A percentile compares a stretch with the other conserved stretches of the same genome.
Evolutionary conservation across 2,113 vertebrate species (phyloP).

Genomic region (Dissostichus mawsoni): DNA sequence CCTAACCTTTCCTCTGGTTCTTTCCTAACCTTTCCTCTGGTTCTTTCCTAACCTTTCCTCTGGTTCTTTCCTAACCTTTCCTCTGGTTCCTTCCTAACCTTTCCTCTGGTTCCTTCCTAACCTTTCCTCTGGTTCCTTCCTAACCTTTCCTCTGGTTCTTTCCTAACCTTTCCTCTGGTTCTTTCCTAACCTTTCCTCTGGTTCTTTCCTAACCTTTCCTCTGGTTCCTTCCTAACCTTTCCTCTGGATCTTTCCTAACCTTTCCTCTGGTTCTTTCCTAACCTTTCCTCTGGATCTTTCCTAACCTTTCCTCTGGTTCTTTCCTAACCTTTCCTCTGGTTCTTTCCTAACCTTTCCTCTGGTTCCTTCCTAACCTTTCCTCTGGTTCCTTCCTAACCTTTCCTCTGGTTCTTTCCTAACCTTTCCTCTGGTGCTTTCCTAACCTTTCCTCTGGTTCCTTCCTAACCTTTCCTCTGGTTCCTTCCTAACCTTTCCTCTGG

Average conservation of each 20-base stretch:
- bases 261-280: conserved; percentile 5
- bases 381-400: background rate
- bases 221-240: background rate
- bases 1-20: background rate
- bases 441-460: background rate
- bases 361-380: background rate
- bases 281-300: background rate
- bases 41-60: no score
- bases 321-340: conserved; percentile 3
- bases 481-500: no score
- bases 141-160: background rate
- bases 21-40: conserved; percentile 4
- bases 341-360: conserved; percentile 5
- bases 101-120: conserved; percentile 2
- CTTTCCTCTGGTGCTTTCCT: no score
- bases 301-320: background rate
- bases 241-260: background rate
- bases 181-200: conserved; percentile 5
- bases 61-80: background rate
- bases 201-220: background rate
- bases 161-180: conserved; percentile 2
- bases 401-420: conserved; percentile 2
- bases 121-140: background rate
- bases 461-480: no score
- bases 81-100: background rate